Percentiles rank a stretch among this genome's conserved stretches.
Conservation (phyloP, 2,113 vertebrate genomes). For the Pyxicephalus adspersus region DNA sequence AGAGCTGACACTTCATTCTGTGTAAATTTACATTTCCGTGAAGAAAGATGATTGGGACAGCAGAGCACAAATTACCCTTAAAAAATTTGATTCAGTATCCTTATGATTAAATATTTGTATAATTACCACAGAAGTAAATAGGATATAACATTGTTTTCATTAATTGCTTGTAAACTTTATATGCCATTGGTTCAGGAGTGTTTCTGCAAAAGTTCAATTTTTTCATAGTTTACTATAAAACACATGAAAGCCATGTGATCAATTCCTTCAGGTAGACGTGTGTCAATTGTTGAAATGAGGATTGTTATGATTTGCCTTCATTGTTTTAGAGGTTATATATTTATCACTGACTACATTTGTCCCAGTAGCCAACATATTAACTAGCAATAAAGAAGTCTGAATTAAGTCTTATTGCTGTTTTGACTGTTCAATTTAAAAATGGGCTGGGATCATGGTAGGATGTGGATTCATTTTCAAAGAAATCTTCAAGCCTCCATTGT, state of each 20-base stretch:
- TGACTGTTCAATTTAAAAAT: background rate
- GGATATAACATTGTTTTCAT: background rate
- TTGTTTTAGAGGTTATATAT: background rate
- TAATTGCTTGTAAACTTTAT: background rate
- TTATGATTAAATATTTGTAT: no score
- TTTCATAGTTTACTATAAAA: constrained; percentile 2
- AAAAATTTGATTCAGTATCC: no score
- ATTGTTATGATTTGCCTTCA: constrained; percentile 25
- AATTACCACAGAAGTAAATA: no score
- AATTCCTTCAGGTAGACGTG: background rate
- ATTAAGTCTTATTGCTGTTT: background rate
- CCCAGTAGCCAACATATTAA: background rate
- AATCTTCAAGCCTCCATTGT: constrained; percentile 80
- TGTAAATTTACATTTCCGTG: no score
- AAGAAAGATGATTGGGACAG: no score
- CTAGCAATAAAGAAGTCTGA: background rate
- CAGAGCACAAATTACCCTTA: no score
- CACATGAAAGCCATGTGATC: background rate
- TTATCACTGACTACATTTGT: background rate
- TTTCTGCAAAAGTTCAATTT: background rate
- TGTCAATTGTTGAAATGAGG: constrained; percentile 11
- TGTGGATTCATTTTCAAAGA: constrained; percentile 69
- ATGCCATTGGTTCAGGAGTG: background rate
- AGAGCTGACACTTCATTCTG: no score
- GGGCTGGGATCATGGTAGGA: constrained; percentile 64